Evolutionary conservation across 2,113 vertebrate species (phyloP).

Genomic region (Prunella fulvescens): DNA sequence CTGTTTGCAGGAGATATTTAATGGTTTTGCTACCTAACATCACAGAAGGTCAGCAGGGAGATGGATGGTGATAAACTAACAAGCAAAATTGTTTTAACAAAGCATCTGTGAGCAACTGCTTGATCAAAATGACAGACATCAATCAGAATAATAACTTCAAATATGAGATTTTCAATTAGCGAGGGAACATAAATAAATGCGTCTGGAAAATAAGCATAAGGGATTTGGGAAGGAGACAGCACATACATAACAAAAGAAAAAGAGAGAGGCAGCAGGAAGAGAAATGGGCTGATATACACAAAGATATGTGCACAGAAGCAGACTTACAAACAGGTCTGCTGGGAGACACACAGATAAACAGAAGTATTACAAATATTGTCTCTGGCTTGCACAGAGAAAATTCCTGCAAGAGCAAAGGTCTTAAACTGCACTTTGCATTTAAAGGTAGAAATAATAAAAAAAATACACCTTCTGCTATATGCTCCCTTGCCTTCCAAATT

Average conservation of each 20-base stretch:
- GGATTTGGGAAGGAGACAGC: slow-evolving; percentile 68
- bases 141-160: slow-evolving; percentile 82
- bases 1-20: not conserved
- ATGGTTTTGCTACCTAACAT: slow-evolving; percentile 47
- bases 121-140: slow-evolving; percentile 83
- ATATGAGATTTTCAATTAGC: slow-evolving; percentile 82
- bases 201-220: slow-evolving; percentile 77
- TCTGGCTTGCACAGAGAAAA: not conserved
- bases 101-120: slow-evolving; percentile 78
- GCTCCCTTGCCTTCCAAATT: not conserved
- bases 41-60: slow-evolving; percentile 70
- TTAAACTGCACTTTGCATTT: not conserved
- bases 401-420: not conserved
- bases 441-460: not conserved
- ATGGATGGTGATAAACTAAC: slow-evolving; percentile 71
- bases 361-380: slow-evolving; percentile 26
- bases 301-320: slow-evolving; percentile 44
- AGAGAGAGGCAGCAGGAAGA: not conserved
- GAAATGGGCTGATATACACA: slow-evolving; percentile 33
- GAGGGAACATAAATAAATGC: slow-evolving; percentile 78
- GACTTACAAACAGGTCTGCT: slow-evolving; percentile 45
- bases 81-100: slow-evolving; percentile 75
- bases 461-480: not conserved
- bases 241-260: slow-evolving; percentile 73
- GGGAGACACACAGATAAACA: slow-evolving; percentile 51